Base-by-base conservation (phyloP, 2,113 vertebrate genomes). In the Neolamprologus longior region DNA sequence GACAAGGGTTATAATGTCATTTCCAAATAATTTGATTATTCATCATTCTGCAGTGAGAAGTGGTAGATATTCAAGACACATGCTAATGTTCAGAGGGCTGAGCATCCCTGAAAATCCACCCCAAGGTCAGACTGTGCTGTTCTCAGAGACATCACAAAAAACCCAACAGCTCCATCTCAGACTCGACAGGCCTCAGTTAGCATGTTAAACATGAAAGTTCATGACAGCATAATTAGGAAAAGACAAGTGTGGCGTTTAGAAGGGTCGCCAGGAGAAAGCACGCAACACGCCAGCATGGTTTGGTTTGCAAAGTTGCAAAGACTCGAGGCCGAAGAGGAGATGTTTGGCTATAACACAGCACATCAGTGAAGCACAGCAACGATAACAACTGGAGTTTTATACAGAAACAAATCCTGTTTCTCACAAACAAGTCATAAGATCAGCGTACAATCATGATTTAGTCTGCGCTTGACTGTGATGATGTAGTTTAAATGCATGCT, bases 211-310 rank as follows among this genome's bases (percentile, higher is more conserved):
- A n/a, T 3, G 6, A 21, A 66, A 37, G 3, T 66, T 66, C 61
- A 37, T 7, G 2, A n/a, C 61, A 66, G 31, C 17, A n/a, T 19
- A 66, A 66, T 37, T 1, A 66, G 33, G n/a, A 40, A 63, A 63
- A 33, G 0, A 66, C 19, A 66, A 66, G 1, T 66, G 33, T 35
- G 58, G 31, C 9, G 7, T 68, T 68, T 40, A 37, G 11, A 68
- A 21, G 19, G 19, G 19, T 5, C 5, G 1, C 33, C 0, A 40
- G 35, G 10, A 40, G 35, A 6, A 68, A 21, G 33, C 35, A 4
- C 0, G 19, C 33, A 68, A 40, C 63, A 21, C 1, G 11, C 33
- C 33, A 40, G 63, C 11, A 40, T 0, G 35, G 7, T 21, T 68
- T 68, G 33, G 10, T 68, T 21, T 9, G 63, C 33, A 68, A 68